phyloP scores from a whole-genome alignment of 2,888 invertebrate species.

The Meteorus cinctellus region DNA sequence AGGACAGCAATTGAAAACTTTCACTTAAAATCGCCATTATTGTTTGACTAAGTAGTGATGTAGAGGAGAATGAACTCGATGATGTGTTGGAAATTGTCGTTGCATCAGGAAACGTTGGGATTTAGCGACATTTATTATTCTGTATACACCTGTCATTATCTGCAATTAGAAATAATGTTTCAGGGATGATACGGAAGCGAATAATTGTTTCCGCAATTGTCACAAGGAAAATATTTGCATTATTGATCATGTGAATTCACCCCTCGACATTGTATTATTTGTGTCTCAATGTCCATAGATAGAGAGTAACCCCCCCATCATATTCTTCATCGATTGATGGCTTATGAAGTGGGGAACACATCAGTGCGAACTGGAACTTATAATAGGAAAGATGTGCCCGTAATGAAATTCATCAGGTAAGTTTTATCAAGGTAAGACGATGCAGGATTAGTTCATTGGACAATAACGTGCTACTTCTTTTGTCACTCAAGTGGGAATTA shows the following conservation, averaged over 20 bases:
- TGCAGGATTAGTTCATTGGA: too few species aligned
- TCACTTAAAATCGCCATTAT: constrained; percentile 16
- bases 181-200: not conserved
- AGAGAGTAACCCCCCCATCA: not conserved
- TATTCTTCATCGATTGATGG: not conserved
- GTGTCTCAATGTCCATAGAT: not conserved
- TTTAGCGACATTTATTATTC: not conserved
- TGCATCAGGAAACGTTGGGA: not conserved
- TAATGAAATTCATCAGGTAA: too few species aligned
- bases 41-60: not conserved
- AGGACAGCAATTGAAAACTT: not conserved
- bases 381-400: not conserved
- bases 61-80: not conserved
- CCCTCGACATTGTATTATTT: too few species aligned
- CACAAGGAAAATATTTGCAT: not conserved
- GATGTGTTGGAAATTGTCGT: not conserved
- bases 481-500: too few species aligned
- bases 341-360: not conserved
- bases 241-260: not conserved
- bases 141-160: not conserved
- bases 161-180: not conserved
- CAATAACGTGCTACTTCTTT: too few species aligned
- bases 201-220: not conserved
- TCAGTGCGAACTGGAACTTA: not conserved
- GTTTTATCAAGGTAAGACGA: too few species aligned